These are phyloP conservation scores for Hydractinia echinata DNA, from an alignment of 30 jellyfish, hydroid and myxozoan genomes.

Conservation along the genomic window DNA sequence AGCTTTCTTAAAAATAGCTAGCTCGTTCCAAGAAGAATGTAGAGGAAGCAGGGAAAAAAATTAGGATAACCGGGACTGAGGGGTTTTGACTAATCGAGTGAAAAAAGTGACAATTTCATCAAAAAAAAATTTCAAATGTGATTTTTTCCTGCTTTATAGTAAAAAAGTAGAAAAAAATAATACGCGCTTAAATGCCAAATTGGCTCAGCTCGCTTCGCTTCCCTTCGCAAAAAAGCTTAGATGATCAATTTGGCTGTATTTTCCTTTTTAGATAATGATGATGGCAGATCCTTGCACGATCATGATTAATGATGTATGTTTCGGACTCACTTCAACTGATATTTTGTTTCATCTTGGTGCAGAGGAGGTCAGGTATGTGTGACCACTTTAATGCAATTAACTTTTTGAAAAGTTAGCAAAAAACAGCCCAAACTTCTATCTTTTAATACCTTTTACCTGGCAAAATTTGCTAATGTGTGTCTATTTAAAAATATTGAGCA, in stretches of 20 bases:
- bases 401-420: not conserved
- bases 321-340: constrained; percentile 94
- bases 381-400: constrained; percentile 5
- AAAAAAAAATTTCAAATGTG: too few species aligned
- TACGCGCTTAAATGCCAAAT: too few species aligned
- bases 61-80: too few species aligned
- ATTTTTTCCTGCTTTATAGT: too few species aligned
- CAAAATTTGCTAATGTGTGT: not conserved
- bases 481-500: not conserved
- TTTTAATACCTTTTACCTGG: not conserved
- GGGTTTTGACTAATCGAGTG: too few species aligned
- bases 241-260: not conserved
- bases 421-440: not conserved
- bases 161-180: too few species aligned
- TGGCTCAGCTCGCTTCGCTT: too few species aligned
- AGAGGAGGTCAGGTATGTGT: constrained; percentile 54
- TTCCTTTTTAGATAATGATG: constrained; percentile 27
- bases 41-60: too few species aligned
- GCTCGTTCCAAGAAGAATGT: too few species aligned
- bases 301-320: constrained; percentile 60
- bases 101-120: too few species aligned
- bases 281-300: constrained; percentile 84
- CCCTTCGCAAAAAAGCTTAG: too few species aligned
- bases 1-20: too few species aligned
- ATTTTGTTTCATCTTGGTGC: constrained; percentile 85